Evolutionary conservation across 2,113 vertebrate genomes (phyloP).

Genomic region (Hiodon tergisus): DNA sequence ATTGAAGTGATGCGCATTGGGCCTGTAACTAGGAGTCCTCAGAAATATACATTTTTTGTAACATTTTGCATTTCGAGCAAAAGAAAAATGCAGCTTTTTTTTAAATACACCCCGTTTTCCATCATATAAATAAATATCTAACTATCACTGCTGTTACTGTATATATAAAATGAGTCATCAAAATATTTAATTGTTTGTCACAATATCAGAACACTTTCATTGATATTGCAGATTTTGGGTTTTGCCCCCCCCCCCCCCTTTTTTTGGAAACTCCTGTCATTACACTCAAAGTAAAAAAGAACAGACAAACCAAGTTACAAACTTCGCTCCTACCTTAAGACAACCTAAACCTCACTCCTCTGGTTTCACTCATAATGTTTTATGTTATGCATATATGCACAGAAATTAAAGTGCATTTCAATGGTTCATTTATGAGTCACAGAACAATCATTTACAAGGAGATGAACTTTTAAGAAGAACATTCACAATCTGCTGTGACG

Average conservation of each 20-base stretch:
- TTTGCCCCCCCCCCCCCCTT: not conserved
- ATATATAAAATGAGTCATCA: too few species aligned
- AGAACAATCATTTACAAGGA: constrained; percentile 35
- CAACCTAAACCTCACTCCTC: not conserved
- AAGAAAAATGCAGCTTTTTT: not conserved
- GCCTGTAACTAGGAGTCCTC: not conserved
- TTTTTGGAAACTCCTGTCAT: not conserved
- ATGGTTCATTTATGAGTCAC: constrained; percentile 21
- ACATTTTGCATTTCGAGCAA: not conserved
- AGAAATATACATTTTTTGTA: not conserved
- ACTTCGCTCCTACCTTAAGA: not conserved
- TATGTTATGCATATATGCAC: constrained; percentile 18
- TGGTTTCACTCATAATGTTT: not conserved
- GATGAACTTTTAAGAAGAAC: constrained; percentile 18
- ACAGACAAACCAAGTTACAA: not conserved
- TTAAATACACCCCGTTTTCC: not conserved
- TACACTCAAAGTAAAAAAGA: not conserved
- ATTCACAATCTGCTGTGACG: constrained; percentile 30
- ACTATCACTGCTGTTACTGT: too few species aligned
- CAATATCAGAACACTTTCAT: not conserved
- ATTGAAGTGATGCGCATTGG: not conserved
- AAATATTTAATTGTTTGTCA: constrained; percentile 1
- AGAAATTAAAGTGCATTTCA: constrained; percentile 37
- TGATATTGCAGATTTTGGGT: constrained; percentile 5
- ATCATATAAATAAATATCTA: too few species aligned